phyloP scores from a whole-genome alignment of 2,113 vertebrate genomes.

The Ctenodactylus gundi region DNA sequence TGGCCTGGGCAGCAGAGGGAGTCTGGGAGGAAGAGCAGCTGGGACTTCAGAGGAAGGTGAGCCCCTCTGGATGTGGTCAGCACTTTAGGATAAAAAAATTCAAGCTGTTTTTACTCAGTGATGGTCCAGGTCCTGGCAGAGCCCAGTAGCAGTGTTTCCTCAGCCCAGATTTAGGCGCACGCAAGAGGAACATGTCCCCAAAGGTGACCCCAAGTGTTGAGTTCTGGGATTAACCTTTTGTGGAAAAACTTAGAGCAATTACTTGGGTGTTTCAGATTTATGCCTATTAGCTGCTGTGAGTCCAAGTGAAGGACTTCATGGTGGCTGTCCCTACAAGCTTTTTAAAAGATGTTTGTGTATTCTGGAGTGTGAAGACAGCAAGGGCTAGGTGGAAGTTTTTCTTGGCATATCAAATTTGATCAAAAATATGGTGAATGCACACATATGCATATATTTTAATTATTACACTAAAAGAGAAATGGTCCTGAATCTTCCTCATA shows the following conservation, averaged over 20 bases:
- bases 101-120: constrained; percentile 19
- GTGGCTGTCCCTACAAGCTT: neutral
- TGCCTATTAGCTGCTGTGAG: neutral
- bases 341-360: neutral
- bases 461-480: neutral
- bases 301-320: neutral
- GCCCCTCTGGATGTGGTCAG: constrained; percentile 70
- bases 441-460: no score
- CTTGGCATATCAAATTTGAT: no score
- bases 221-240: neutral
- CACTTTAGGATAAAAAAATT: constrained; percentile 66
- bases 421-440: neutral
- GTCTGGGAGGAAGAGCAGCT: constrained; percentile 67
- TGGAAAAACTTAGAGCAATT: neutral
- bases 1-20: constrained; percentile 72
- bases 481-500: neutral
- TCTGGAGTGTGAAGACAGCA: no score
- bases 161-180: neutral
- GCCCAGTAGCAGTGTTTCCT: neutral
- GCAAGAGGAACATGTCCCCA: fast-evolving
- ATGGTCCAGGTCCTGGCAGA: constrained; percentile 19
- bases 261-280: neutral
- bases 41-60: constrained; percentile 62
- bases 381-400: no score
- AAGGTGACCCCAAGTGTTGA: fast-evolving